Conservation (phyloP, 2,113 vertebrate species). For the Dinomys branickii region DNA sequence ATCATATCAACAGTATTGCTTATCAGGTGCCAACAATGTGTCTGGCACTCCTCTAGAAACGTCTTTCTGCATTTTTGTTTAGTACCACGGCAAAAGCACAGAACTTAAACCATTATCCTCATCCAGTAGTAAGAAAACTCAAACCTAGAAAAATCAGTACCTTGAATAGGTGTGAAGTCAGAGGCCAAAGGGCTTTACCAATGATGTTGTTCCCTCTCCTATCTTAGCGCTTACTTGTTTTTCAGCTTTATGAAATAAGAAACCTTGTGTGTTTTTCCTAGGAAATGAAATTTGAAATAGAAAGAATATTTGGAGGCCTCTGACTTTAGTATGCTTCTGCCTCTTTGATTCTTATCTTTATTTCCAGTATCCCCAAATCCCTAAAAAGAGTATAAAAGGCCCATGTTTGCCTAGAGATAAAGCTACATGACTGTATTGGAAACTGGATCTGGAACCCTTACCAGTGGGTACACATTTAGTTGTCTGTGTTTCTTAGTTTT, state of each 20-base stretch:
- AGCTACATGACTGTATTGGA: too few species aligned
- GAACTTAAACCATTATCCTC: not conserved
- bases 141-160: not conserved
- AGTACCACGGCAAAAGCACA: not conserved
- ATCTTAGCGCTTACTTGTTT: not conserved
- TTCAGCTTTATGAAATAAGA: constrained; percentile 12
- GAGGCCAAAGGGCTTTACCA: not conserved
- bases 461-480: too few species aligned
- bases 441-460: too few species aligned
- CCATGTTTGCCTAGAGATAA: too few species aligned
- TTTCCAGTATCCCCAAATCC: not conserved
- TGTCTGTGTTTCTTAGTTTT: too few species aligned
- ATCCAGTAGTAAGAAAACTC: not conserved
- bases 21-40: constrained; percentile 13
- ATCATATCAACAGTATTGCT: constrained; percentile 48
- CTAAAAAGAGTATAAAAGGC: constrained; percentile 47
- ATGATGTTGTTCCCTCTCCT: rapidly evolving
- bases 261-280: not conserved
- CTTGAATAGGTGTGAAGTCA: not conserved
- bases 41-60: constrained; percentile 15
- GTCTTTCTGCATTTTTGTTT: constrained; percentile 5
- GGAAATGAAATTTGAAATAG: constrained; percentile 20
- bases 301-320: not conserved
- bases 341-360: constrained; percentile 14
- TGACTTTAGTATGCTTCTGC: constrained; percentile 11